Evolutionary conservation across 2,888 invertebrate genomes (phyloP).

Genomic region (Ochropacha duplaris): DNA sequence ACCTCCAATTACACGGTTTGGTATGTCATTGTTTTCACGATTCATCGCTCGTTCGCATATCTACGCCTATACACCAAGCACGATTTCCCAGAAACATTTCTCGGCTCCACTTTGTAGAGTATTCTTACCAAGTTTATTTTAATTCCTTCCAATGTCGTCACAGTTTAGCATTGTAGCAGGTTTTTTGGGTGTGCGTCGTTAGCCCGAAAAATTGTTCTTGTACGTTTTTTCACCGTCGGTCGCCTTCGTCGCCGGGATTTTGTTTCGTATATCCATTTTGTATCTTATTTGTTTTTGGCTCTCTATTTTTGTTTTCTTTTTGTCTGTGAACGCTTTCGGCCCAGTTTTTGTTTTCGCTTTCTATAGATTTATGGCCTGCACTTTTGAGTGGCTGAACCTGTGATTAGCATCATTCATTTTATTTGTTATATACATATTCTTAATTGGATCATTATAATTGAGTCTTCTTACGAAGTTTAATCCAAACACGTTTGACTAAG

Average conservation of each 20-base stretch:
- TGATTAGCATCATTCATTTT: background rate
- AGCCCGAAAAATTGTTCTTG: constrained; percentile 37
- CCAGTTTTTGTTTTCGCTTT: constrained; percentile 2
- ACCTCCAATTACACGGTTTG: background rate
- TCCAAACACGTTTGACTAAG: too few species aligned
- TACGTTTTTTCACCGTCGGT: constrained; percentile 30
- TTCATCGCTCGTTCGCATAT: background rate
- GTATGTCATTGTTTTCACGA: background rate
- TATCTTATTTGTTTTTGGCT: constrained; percentile 18
- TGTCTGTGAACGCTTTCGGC: constrained; percentile 6
- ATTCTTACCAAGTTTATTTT: constrained; percentile 52
- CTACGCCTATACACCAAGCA: constrained; percentile 8
- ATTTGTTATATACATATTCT: background rate
- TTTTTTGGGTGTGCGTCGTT: constrained; percentile 54
- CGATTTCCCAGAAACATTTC: constrained; percentile 37
- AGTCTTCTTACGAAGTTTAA: too few species aligned
- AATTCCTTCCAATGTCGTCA: constrained; percentile 57
- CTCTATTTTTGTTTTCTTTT: constrained; percentile 14
- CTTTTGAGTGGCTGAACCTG: background rate
- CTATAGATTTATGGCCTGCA: constrained; percentile 1
- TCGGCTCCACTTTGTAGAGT: constrained; percentile 50
- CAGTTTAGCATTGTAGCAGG: constrained; percentile 55
- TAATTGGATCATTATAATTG: too few species aligned
- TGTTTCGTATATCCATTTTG: constrained; percentile 30
- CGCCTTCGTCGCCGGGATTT: constrained; percentile 21